Evolutionary conservation across 2,113 vertebrate species (phyloP).

Genomic region (Trogon surrucura): DNA sequence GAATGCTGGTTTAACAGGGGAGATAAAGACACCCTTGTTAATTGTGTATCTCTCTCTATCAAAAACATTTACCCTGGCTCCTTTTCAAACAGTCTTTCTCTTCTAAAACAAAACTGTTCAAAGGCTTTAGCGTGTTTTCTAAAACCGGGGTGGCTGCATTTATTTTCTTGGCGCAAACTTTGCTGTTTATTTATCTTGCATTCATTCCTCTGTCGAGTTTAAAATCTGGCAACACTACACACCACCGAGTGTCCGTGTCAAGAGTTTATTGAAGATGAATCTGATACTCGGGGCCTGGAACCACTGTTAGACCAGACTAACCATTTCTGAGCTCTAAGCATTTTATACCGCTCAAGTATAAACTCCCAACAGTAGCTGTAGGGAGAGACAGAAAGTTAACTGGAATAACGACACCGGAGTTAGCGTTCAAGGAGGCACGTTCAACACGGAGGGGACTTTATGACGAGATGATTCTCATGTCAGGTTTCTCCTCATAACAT

Average conservation of each 20-base stretch:
- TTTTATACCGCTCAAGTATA: background rate
- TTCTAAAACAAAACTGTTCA: constrained; percentile 53
- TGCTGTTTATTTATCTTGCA: constrained; percentile 55
- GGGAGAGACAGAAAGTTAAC: background rate
- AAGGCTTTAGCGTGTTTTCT: constrained; percentile 60
- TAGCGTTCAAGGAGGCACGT: background rate
- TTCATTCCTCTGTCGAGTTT: constrained; percentile 28
- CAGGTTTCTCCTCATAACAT: background rate
- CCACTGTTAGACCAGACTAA: background rate
- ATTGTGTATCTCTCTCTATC: constrained; percentile 23
- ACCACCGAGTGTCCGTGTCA: background rate
- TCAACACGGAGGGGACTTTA: background rate
- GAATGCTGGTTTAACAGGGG: background rate
- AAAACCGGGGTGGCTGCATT: constrained; percentile 47
- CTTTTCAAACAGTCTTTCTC: constrained; percentile 54
- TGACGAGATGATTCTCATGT: background rate
- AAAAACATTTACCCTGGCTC: constrained; percentile 74
- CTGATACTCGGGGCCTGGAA: background rate
- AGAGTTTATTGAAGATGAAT: constrained; percentile 20
- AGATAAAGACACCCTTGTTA: constrained; percentile 50
- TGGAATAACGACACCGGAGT: background rate
- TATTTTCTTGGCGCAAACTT: constrained; percentile 40
- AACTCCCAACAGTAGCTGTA: background rate
- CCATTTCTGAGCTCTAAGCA: background rate
- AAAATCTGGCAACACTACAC: constrained; percentile 39